Conservation (phyloP, 2,797 vertebrate species). For the Enteromius fasciolatus region DNA sequence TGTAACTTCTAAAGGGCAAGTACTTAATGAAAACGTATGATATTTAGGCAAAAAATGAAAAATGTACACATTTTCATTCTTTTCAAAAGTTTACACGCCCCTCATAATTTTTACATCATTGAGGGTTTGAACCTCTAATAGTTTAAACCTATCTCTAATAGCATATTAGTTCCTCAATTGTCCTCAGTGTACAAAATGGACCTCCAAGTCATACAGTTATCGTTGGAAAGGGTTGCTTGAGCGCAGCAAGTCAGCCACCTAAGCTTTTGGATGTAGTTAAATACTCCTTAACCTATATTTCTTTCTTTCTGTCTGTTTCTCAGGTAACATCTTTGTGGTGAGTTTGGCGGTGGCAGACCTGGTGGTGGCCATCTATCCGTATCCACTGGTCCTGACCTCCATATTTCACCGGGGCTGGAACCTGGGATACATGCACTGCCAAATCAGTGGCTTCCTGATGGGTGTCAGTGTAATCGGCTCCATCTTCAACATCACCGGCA, state of each 20-base stretch:
- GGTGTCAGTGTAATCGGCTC: conserved; percentile 96
- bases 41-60: too few relatives aligned
- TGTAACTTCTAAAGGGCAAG: too few relatives aligned
- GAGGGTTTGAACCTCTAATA: too few relatives aligned
- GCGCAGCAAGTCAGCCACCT: background rate
- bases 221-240: background rate
- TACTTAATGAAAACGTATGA: too few relatives aligned
- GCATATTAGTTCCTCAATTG: too few relatives aligned
- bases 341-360: conserved; percentile 95
- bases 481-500: conserved; percentile 96
- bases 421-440: conserved; percentile 91
- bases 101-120: too few relatives aligned
- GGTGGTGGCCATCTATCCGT: conserved; percentile 94
- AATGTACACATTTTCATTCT: too few relatives aligned
- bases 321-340: conserved; percentile 96
- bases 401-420: conserved; percentile 94
- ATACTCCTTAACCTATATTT: background rate
- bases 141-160: too few relatives aligned
- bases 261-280: background rate
- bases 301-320: conserved; percentile 47
- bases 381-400: conserved; percentile 91
- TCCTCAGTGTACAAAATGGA: too few relatives aligned
- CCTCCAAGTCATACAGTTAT: too few relatives aligned
- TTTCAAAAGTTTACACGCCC: too few relatives aligned
- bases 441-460: conserved; percentile 95